These are phyloP conservation scores for Lagopus muta DNA, from an alignment of 2,113 vertebrate species.

Conservation along the genomic window DNA sequence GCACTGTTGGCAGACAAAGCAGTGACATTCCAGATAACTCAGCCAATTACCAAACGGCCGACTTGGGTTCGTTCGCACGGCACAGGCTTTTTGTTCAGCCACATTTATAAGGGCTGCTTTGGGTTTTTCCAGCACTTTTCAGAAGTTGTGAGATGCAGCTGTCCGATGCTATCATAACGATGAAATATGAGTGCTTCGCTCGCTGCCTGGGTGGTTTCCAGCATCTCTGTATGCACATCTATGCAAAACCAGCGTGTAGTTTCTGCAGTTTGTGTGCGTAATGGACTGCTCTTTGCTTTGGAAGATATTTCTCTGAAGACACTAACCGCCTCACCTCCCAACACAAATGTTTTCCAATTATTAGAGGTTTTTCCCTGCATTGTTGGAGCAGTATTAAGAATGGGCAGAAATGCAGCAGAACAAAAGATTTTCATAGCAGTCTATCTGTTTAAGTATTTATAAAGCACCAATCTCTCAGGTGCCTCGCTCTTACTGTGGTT, in stretches of 20 bases:
- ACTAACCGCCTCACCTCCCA: background rate
- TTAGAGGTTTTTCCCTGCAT: background rate
- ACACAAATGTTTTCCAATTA: background rate
- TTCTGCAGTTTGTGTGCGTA: background rate
- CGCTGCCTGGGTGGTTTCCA: background rate
- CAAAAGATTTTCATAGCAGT: slow-evolving; percentile 32
- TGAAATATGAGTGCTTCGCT: background rate
- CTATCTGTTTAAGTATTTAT: slow-evolving; percentile 57
- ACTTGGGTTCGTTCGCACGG: background rate
- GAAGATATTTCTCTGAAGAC: slow-evolving; percentile 5
- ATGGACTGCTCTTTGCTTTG: background rate
- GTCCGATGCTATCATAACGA: rapidly evolving
- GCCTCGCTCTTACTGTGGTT: slow-evolving; percentile 25
- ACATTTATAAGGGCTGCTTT: background rate
- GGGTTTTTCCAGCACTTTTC: background rate
- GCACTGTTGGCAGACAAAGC: background rate
- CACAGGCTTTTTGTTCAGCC: background rate
- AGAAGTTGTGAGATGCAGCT: slow-evolving; percentile 6
- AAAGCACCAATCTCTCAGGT: slow-evolving; percentile 23
- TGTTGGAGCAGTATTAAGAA: background rate
- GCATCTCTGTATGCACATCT: background rate
- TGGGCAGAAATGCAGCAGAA: slow-evolving; percentile 36
- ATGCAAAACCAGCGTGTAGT: background rate
- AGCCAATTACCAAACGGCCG: background rate
- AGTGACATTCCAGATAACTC: slow-evolving; percentile 14